Conservation (phyloP, 92 coral and sea anemone genomes). For the Diadumene lineata region DNA sequence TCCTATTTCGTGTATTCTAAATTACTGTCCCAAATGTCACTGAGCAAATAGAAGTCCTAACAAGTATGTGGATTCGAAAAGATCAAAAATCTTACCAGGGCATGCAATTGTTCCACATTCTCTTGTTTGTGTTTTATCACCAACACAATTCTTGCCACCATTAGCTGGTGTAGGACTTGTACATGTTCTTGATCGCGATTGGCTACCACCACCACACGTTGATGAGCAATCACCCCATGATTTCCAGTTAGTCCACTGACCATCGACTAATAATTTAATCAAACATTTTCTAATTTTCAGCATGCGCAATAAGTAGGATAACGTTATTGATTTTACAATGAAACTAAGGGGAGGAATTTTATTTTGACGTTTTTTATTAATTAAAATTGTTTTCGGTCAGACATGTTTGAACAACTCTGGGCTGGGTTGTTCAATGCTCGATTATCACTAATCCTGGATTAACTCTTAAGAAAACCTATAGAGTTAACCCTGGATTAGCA, state of each 20-base stretch:
- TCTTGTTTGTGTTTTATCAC: constrained; percentile 7
- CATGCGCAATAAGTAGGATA: not conserved
- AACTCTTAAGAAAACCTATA: not conserved
- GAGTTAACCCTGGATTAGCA: not conserved
- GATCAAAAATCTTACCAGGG: constrained; percentile 33
- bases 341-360: not conserved
- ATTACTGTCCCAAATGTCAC: too few relatives aligned
- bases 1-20: too few relatives aligned
- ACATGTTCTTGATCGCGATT: constrained; percentile 35
- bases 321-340: not conserved
- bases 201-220: constrained; percentile 47
- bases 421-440: too few relatives aligned
- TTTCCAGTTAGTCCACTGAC: constrained; percentile 6
- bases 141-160: constrained; percentile 37
- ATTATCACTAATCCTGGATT: too few relatives aligned
- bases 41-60: too few relatives aligned
- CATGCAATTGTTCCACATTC: constrained; percentile 11
- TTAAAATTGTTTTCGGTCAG: too few relatives aligned
- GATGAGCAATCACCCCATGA: constrained; percentile 41
- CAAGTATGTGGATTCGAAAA: too few relatives aligned
- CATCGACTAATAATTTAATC: not conserved
- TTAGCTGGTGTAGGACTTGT: constrained; percentile 40
- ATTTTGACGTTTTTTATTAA: too few relatives aligned
- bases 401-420: too few relatives aligned
- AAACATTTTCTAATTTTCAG: not conserved